phyloP scores from a whole-genome alignment of 2,888 invertebrate genomes.

The Sarcophaga carnaria region DNA sequence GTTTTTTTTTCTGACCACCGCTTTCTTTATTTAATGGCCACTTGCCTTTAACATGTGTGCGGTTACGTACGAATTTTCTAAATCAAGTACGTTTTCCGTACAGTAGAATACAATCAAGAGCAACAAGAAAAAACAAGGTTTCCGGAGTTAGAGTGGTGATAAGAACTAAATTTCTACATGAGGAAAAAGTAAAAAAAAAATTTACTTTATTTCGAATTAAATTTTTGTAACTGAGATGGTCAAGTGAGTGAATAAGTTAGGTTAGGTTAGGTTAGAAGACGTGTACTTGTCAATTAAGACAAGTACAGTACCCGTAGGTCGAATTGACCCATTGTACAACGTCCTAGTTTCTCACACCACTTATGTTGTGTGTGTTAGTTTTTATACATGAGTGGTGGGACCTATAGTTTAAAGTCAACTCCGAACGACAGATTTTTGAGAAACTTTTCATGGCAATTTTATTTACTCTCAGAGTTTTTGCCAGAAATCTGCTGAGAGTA shows the following conservation, averaged over 20 bases:
- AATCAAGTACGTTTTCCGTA: slow-evolving; percentile 44
- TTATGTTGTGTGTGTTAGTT: too few species aligned
- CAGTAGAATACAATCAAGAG: neutral
- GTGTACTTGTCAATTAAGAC: too few species aligned
- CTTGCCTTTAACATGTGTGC: slow-evolving; percentile 49
- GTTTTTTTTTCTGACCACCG: neutral
- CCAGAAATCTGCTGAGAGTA: too few species aligned
- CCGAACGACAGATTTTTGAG: too few species aligned
- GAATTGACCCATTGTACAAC: too few species aligned
- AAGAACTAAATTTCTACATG: slow-evolving; percentile 47
- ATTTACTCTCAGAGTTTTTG: too few species aligned
- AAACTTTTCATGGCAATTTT: too few species aligned
- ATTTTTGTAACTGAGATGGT: slow-evolving; percentile 5
- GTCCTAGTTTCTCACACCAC: too few species aligned
- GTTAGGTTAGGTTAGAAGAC: neutral
- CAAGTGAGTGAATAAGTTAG: slow-evolving; percentile 16
- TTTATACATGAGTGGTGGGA: too few species aligned
- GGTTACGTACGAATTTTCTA: slow-evolving; percentile 55
- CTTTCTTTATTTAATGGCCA: slow-evolving; percentile 42
- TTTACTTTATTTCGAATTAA: neutral
- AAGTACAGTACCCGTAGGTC: too few species aligned
- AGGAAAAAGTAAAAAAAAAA: neutral
- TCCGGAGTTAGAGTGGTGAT: slow-evolving; percentile 46
- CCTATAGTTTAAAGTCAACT: too few species aligned
- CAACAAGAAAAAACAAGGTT: slow-evolving; percentile 20